Percentiles rank a stretch among this genome's conserved stretches.
phyloP scores from a whole-genome alignment of 2,888 invertebrate species.

The Athrips mouffetella region DNA sequence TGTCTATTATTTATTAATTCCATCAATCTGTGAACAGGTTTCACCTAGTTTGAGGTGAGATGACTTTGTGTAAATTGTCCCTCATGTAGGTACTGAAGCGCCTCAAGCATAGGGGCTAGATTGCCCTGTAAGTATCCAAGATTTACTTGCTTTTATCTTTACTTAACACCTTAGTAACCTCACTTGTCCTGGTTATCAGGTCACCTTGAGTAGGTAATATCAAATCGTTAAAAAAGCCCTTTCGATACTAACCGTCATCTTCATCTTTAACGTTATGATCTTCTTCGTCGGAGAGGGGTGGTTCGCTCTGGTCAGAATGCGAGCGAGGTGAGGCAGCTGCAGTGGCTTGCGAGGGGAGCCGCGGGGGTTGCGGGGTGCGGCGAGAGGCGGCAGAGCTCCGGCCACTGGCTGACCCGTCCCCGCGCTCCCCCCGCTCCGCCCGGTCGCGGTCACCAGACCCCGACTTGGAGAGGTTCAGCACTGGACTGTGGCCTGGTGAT shows the following conservation, averaged over 20 bases:
- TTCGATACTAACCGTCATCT: slow-evolving; percentile 84
- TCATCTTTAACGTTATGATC: slow-evolving; percentile 91
- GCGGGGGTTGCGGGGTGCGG: slow-evolving; percentile 79
- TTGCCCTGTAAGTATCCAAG: too few relatives aligned
- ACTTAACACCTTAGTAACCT: too few relatives aligned
- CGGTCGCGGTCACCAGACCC: slow-evolving; percentile 86
- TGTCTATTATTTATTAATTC: too few relatives aligned
- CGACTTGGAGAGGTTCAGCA: slow-evolving; percentile 93
- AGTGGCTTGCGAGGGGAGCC: slow-evolving; percentile 73
- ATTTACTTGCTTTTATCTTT: too few relatives aligned
- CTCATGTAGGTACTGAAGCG: too few relatives aligned
- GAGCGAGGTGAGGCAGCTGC: slow-evolving; percentile 82
- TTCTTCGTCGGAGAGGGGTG: slow-evolving; percentile 91
- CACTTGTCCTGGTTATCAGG: too few relatives aligned
- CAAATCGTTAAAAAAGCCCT: too few relatives aligned
- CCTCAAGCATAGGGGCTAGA: too few relatives aligned
- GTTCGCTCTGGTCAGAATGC: slow-evolving; percentile 89
- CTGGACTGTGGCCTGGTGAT: slow-evolving; percentile 94
- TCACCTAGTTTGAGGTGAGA: too few relatives aligned
- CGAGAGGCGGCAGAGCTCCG: slow-evolving; percentile 78
- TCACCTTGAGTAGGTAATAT: too few relatives aligned
- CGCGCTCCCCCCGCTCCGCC: slow-evolving; percentile 77
- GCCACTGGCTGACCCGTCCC: slow-evolving; percentile 71
- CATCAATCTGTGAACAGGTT: too few relatives aligned
- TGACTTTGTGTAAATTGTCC: too few relatives aligned